Evolutionary conservation across 1,140 invertebrate species (phyloP).

Genomic region (Penaeus japonicus): DNA sequence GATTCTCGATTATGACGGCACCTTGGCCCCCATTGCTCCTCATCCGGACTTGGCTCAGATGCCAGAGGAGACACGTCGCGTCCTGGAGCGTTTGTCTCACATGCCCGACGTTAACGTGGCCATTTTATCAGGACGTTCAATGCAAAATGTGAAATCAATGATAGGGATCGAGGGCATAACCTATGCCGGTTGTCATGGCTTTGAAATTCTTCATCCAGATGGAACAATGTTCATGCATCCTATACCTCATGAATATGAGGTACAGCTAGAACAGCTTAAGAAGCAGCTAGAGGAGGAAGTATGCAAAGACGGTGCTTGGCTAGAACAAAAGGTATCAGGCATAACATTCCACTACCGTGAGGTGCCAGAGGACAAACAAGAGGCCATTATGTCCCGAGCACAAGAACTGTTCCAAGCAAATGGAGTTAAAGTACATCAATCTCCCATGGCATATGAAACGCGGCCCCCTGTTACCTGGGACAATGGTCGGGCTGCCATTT

Average conservation of each 20-base stretch:
- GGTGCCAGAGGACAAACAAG: constrained; percentile 64
- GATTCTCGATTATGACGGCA: constrained; percentile 89
- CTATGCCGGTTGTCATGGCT: constrained; percentile 88
- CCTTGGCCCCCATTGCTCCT: constrained; percentile 84
- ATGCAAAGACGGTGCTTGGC: constrained; percentile 87
- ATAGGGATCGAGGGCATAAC: constrained; percentile 87
- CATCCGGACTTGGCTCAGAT: constrained; percentile 87
- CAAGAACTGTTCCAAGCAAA: constrained; percentile 76
- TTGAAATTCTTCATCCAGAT: constrained; percentile 89
- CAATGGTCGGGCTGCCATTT: constrained; percentile 87
- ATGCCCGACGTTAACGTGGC: constrained; percentile 88
- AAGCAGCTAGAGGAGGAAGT: constrained; percentile 84
- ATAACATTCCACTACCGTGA: constrained; percentile 90
- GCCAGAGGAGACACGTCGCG: constrained; percentile 83
- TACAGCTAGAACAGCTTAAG: constrained; percentile 79
- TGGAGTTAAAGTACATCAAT: constrained; percentile 77
- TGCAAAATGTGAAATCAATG: constrained; percentile 88
- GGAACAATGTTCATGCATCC: constrained; percentile 90
- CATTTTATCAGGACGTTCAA: constrained; percentile 85
- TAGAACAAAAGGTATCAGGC: constrained; percentile 88
- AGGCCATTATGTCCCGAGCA: constrained; percentile 74
- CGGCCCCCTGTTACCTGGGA: constrained; percentile 90
- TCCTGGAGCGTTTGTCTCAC: constrained; percentile 83
- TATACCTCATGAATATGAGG: constrained; percentile 84
- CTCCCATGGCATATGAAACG: constrained; percentile 86